Base-by-base conservation (phyloP, 2,888 invertebrate species). In the Abscondita cerata region DNA sequence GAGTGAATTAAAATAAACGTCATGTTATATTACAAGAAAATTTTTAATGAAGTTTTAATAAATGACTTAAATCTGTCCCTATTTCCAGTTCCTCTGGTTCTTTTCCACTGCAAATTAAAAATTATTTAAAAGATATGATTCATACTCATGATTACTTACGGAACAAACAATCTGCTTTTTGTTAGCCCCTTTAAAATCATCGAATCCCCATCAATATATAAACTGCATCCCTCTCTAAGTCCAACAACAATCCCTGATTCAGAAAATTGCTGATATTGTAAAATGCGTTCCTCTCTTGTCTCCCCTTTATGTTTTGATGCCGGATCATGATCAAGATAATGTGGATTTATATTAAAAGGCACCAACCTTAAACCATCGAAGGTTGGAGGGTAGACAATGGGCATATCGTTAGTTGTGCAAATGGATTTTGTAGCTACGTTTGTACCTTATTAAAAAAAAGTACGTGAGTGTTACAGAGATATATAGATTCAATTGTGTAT, bases 321-420 rank as follows among this genome's bases (percentile, higher is more conserved):
- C 8, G 82, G 80, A 68, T 86, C 83, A 19, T 84, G 78, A 66
- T 93, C 92, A 68, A 89, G 79, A 75, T 91, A 94, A 79, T 94
- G 94, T 8, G 93, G 92, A 78, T 94, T 94, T 61, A 93, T 92
- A 76, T 93, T 93, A 77, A 93, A 92, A 2, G 91, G 90, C 11
- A 93, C 87, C 55, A 93, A 82, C 34, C 84, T 83, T 46, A 93
- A 82, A 0, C 89, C 92, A 65, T 87, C 82, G 79, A 93, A 90
- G 51, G 83, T 83, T 19, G 91, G 90, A 38, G 92, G 92, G 76
- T 85, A 87, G n/a, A 85, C 86, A 59, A 94, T 91, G 2, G 93
- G 94, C 93, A 94, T 93, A 76, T 94, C 93, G 82, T 94, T 94
- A 47, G 93, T 93, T 2, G 93, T 93, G 72, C 89, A 85, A 70